Base-by-base conservation (phyloP, 1,140 invertebrate genomes). In the Drosophila dunni region DNA sequence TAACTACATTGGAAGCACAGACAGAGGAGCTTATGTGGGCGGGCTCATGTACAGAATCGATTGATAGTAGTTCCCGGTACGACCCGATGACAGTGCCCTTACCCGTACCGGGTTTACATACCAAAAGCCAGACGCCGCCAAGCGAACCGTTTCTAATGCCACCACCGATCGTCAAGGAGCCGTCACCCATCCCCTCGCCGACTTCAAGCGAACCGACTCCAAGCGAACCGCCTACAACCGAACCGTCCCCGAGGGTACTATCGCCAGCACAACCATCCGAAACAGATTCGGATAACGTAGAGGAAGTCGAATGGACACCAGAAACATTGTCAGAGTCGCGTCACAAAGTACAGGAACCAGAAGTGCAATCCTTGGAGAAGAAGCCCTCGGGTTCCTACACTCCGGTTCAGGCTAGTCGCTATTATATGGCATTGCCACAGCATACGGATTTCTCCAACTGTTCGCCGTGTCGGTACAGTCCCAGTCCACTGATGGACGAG, bases 401-500 rank as follows among this genome's bases (percentile, higher is more conserved):
- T n/a, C 36, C 53, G 1, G 10, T 13, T 0, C 7, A 6, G 1
- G 13, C 29, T 20, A 75, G 73, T 15, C 45, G 46, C 0, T 91
- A 86, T 61, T 91, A 13, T 33, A n/a, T 88, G 20, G 90, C 79
- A 0, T 36, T 77, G 24, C 91, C 91, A 0, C 91, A 92, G 65
- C 90, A 92, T 29, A 78, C 66, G 61, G 91, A 92, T 1, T 81
- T 92, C 40, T 51, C 76, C 2, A 74, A 86, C n/a, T 92, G 91
- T 15, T 75, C 75, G 3, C 82, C 79, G 0, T 92, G 91, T 34
- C 84, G 88, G n/a, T 92, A 46, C 20, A 60, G 78, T 11, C 88
- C 91, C 2, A 92, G 91, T 54, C 91, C 91, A 3, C 64, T 92
- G 10, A 80, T 92, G 69, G 91, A 92, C 51, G 78, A 86, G 20